Evolutionary conservation across 2,797 vertebrate species (phyloP), one percentile per base, ranked within the genome.

Genomic region (Sitta carolinensis): DNA sequence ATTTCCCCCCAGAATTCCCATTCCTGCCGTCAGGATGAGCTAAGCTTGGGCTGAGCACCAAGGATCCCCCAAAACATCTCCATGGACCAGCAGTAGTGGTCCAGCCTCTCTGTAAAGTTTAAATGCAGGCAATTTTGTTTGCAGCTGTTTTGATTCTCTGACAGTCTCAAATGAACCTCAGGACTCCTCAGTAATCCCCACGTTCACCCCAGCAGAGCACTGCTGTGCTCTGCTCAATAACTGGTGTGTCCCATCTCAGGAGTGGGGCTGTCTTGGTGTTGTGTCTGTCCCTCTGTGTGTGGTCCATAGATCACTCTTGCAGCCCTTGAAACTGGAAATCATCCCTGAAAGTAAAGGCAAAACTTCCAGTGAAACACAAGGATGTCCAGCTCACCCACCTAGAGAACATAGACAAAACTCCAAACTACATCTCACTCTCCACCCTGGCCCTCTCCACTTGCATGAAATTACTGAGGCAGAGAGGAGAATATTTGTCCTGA

Each of bases 401-500:
- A 18, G 36, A 78, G 42, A 79, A 23, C 22, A 23, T 1, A 23
- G 4, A 42, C 11, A n/a, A 20, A 29, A 26, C 83, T 78, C 32
- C 74, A 50, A 93, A 43, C 32, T 57, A 10, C 42, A 43, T 57
- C 50, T 80, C 58, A 27, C 80, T 88, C 81, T 76, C 84, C 8
- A 4, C 55, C 73, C 80, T 43, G 42, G 61, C 57, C 55, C 55
- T 91, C 89, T 84, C 50, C 69, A 68, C 88, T 87, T 42, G 13
- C 62, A 69, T 78, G 69, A 91, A 96, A 96, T 97, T 91, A 94
- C 78, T 88, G 90, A 96, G 87, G 87, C 84, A 97, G 84, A 94
- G 80, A 97, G 90, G 58, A 38, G 43, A 94, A 61, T 94, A 87
- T 96, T 97, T 94, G 87, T 90, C 87, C 94, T 89, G 96, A 97